Evolutionary conservation across 2,113 vertebrate species (phyloP).

Genomic region (Hoplias malabaricus): DNA sequence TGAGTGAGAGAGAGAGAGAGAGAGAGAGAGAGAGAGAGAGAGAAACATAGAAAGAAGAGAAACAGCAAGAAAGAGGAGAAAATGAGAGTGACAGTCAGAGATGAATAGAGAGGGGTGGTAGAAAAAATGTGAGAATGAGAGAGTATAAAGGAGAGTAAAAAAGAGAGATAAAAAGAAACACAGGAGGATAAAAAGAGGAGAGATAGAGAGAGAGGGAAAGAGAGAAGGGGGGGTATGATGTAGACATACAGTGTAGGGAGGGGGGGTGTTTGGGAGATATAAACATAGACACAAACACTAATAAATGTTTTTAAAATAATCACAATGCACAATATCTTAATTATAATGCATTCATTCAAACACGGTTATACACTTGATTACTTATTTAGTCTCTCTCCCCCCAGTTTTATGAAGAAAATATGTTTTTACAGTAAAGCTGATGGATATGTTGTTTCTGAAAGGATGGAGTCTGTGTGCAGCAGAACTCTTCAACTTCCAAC

Average conservation of each 20-base stretch:
- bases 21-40: slow-evolving; percentile 38
- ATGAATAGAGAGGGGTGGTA: neutral
- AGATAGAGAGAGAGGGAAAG: neutral
- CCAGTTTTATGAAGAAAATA: too few relatives aligned
- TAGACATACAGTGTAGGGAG: neutral
- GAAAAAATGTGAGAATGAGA: neutral
- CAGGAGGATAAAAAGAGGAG: neutral
- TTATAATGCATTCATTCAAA: too few relatives aligned
- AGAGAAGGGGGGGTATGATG: neutral
- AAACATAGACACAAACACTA: neutral
- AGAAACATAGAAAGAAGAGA: slow-evolving; percentile 2
- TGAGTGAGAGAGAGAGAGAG: slow-evolving; percentile 23
- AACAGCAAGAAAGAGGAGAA: neutral
- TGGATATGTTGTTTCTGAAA: neutral
- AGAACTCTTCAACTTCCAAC: neutral
- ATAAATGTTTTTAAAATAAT: neutral
- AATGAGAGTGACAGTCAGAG: neutral
- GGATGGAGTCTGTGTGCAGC: neutral
- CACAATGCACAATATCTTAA: neutral
- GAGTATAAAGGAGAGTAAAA: slow-evolving; percentile 18
- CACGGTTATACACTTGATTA: neutral
- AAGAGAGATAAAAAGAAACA: slow-evolving; percentile 10
- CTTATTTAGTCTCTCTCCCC: neutral
- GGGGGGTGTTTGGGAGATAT: neutral
- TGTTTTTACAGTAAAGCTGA: neutral